A percentile compares a stretch with the other conserved stretches of the same genome.
These are phyloP conservation scores for Psix sp. DNA, from an alignment of 1,140 invertebrate genomes.

Conservation along the genomic window DNA sequence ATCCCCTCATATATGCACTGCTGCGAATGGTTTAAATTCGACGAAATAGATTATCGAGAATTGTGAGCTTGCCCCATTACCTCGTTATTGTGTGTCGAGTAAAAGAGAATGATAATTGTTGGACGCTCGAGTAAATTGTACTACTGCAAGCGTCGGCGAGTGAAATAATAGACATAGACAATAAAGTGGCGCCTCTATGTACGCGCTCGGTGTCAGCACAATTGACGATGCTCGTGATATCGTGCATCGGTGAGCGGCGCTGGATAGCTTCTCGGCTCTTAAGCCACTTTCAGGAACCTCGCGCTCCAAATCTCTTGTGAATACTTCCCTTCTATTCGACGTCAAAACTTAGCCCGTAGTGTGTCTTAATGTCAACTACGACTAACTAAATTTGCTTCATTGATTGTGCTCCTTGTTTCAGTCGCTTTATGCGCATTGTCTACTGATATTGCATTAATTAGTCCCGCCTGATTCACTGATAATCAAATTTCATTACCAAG, in stretches of 20 bases:
- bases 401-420: slow-evolving; percentile 32
- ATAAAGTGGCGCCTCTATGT: slow-evolving; percentile 36
- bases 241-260: slow-evolving; percentile 25
- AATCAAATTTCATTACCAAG: slow-evolving; percentile 8
- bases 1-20: slow-evolving; percentile 20
- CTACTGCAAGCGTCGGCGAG: slow-evolving; percentile 29
- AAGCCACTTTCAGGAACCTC: slow-evolving; percentile 42
- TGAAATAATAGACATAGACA: slow-evolving; percentile 51
- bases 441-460: slow-evolving; percentile 27
- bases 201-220: slow-evolving; percentile 34
- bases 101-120: slow-evolving; percentile 48
- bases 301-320: slow-evolving; percentile 44
- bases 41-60: slow-evolving; percentile 40
- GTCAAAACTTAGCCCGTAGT: slow-evolving; percentile 17
- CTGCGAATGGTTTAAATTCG: slow-evolving; percentile 33
- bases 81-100: slow-evolving; percentile 46
- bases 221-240: slow-evolving; percentile 41
- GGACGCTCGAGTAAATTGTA: slow-evolving; percentile 49
- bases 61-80: slow-evolving; percentile 40
- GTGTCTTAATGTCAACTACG: slow-evolving; percentile 11
- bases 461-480: not conserved
- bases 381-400: slow-evolving; percentile 39
- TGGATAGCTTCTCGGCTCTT: slow-evolving; percentile 41
- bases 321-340: slow-evolving; percentile 43
- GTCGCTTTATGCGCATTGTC: slow-evolving; percentile 6